Percentiles rank a stretch among this genome's conserved stretches.
Evolutionary conservation across 2,797 vertebrate genomes (phyloP).

Genomic region (Crax fasciolata): DNA sequence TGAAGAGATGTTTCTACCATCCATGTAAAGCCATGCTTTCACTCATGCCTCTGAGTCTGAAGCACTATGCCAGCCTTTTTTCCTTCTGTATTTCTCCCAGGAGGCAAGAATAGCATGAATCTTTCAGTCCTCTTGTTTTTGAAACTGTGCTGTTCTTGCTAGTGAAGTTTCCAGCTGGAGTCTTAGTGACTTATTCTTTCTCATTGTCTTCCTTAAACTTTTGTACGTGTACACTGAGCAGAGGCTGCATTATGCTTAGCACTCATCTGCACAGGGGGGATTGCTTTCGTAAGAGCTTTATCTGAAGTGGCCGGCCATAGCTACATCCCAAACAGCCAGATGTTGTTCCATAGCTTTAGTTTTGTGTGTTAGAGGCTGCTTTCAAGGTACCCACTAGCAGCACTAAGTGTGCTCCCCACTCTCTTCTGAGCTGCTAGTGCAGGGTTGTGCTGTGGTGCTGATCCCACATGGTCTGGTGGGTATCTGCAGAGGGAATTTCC

Average conservation of each 20-base stretch:
- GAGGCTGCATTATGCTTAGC: background rate
- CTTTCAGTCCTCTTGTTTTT: background rate
- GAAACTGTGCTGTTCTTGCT: background rate
- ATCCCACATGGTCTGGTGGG: background rate
- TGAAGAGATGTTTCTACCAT: background rate
- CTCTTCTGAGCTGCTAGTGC: background rate
- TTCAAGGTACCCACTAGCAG: background rate
- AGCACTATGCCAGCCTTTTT: background rate
- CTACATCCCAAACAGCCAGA: fast-evolving
- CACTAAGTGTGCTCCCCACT: background rate
- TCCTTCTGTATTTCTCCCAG: background rate
- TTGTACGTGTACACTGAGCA: background rate
- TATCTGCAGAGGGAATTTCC: background rate
- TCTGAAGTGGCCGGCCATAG: background rate
- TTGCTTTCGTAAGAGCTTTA: background rate
- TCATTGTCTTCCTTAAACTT: background rate
- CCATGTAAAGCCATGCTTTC: background rate
- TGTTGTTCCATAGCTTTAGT: background rate
- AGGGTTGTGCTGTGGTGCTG: background rate
- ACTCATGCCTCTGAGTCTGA: background rate
- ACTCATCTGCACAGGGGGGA: fast-evolving
- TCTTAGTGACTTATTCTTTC: background rate
- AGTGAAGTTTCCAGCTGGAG: background rate
- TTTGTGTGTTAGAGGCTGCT: background rate
- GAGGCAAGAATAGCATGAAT: background rate